Evolutionary conservation across 2,888 invertebrate species (phyloP).

Genomic region (Dioctria rufipes): DNA sequence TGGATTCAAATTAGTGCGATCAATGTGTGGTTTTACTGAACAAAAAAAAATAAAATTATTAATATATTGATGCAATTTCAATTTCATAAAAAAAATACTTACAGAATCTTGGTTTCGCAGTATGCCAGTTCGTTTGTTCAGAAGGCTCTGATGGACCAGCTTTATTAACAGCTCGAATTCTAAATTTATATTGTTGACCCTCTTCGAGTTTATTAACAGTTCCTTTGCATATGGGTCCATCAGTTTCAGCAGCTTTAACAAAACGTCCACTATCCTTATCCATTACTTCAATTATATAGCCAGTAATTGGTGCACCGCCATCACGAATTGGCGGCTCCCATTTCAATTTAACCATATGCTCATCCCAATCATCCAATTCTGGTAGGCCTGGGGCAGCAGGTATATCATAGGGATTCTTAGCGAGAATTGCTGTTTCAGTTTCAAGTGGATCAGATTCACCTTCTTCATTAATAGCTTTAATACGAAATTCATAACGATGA

Average conservation of each 20-base stretch:
- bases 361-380: conserved; percentile 92
- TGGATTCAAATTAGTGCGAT: conserved; percentile 89
- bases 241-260: conserved; percentile 87
- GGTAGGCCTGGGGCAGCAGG: conserved; percentile 92
- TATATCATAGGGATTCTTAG: conserved; percentile 97
- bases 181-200: conserved; percentile 96
- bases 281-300: conserved; percentile 93
- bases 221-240: conserved; percentile 88
- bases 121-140: conserved; percentile 93
- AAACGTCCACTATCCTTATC: conserved; percentile 89
- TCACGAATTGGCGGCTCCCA: conserved; percentile 93
- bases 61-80: not conserved
- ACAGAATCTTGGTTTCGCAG: conserved; percentile 90
- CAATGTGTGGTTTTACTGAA: conserved; percentile 94
- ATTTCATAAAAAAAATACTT: conserved; percentile 71
- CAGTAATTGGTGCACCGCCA: conserved; percentile 94
- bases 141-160: conserved; percentile 94
- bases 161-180: conserved; percentile 94
- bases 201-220: conserved; percentile 92
- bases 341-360: conserved; percentile 90
- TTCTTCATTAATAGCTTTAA: conserved; percentile 96
- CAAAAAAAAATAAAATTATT: conserved; percentile 60
- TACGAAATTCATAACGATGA: conserved; percentile 97
- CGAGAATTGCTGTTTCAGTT: conserved; percentile 88
- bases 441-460: conserved; percentile 97